These are phyloP conservation scores for Ceratina japonica DNA, from an alignment of 1,140 invertebrate species.

Conservation along the genomic window DNA sequence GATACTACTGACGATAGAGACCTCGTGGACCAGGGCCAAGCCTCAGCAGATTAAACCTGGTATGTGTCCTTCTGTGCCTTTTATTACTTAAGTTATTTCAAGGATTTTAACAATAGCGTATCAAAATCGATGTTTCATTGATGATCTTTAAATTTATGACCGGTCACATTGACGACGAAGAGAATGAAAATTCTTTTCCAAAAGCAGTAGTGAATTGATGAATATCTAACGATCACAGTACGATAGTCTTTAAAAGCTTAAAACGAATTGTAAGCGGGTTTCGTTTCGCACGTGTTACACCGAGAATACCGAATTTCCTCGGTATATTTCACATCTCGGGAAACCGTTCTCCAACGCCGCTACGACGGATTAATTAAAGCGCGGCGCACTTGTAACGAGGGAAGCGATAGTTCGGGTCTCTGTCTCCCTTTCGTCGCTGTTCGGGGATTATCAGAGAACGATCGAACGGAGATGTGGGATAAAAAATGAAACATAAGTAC, in stretches of 20 bases:
- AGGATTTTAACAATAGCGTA: no score
- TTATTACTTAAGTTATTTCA: background rate
- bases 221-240: no score
- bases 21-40: slow-evolving; percentile 59
- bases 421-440: slow-evolving; percentile 6
- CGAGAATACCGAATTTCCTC: background rate
- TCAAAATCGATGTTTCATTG: no score
- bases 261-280: no score
- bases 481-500: no score
- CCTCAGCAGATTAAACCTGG: slow-evolving; percentile 71
- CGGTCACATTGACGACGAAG: no score
- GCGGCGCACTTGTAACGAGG: slow-evolving; percentile 7
- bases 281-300: no score
- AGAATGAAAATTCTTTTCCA: no score
- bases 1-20: slow-evolving; percentile 55
- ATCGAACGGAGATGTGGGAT: background rate
- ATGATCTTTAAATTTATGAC: no score
- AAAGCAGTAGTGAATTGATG: no score
- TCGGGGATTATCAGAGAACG: slow-evolving; percentile 14
- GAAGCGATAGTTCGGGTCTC: slow-evolving; percentile 14
- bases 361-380: slow-evolving; percentile 11
- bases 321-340: background rate
- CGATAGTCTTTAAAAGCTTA: no score
- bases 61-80: slow-evolving; percentile 48
- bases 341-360: background rate